Base-by-base conservation (phyloP, 1,140 invertebrate genomes). In the Habropoda laboriosa region DNA sequence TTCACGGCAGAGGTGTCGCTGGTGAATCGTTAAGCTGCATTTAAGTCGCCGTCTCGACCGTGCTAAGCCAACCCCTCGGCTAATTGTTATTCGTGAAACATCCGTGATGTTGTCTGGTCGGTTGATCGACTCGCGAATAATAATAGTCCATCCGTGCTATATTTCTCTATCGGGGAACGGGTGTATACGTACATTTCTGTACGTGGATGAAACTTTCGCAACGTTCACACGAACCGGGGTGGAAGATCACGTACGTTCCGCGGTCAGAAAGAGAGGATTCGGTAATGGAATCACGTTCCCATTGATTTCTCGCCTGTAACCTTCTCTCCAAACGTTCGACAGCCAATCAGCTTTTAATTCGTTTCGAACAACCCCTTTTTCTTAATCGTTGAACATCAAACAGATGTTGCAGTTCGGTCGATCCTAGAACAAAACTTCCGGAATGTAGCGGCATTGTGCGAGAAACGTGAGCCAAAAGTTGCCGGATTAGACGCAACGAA, bases 61-160 rank as follows among this genome's bases (percentile, higher is more conserved):
- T 49, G 68, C 79, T n/a, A n/a, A n/a, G 40, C 53, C 83, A 32
- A 49, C 66, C 21, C 16, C 30, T 27, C 21, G 32, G 42, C 72
- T 82, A 86, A 80, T 86, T 82, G 76, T 82, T 64, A 86, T 86
- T 82, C 83, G 83, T 72, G 83, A 68, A 73, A 82, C 76, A 67
- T 82, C 64, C 60, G 51, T 38, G 71, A 72, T 76, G 83, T 79
- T 82, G 85, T 82, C 80, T 76, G 71, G 71, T 42, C 68, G 38
- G 21, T 79, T 73, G 80, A 86, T 86, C 83, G 81, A 61, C 49
- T 42, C 45, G 76, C 51, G 83, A 86, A 86, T 86, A 86, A 86
- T 80, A 86, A 86, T 85, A 80, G 40, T 57, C 13, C 64, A 21
- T 6, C n/a, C 27, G 16, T 35, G 40, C 21, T 79, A 61, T 51